Evolutionary conservation across 1,140 invertebrate species (phyloP).

Genomic region (Homarus americanus): DNA sequence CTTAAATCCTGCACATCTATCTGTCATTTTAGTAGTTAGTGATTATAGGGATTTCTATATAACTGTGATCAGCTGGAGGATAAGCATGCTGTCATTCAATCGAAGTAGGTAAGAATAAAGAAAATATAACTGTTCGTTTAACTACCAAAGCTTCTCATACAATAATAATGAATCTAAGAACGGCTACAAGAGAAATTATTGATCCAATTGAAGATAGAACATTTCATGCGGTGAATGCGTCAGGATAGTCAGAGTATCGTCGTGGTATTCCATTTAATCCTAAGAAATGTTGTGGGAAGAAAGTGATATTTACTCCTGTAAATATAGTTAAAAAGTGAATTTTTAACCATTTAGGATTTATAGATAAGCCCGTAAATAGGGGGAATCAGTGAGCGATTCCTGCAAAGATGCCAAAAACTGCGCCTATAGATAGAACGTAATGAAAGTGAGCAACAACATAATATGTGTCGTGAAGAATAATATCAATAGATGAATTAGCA

Average conservation of each 20-base stretch:
- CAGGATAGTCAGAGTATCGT: conserved; percentile 86
- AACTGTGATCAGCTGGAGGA: conserved; percentile 81
- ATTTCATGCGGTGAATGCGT: conserved; percentile 81
- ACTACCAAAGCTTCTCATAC: conserved; percentile 43
- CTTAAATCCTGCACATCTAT: conserved; percentile 40
- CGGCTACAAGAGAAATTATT: conserved; percentile 34
- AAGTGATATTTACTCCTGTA: conserved; percentile 77
- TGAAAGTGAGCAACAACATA: too few species aligned
- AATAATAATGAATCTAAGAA: conserved; percentile 32
- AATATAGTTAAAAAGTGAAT: conserved; percentile 19
- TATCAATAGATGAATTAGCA: too few species aligned
- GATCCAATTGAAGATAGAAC: conserved; percentile 47
- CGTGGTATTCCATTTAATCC: conserved; percentile 86
- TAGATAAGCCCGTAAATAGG: too few species aligned
- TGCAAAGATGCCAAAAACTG: too few species aligned
- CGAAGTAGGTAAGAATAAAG: not conserved
- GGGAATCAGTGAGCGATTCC: too few species aligned
- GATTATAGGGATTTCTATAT: conserved; percentile 81
- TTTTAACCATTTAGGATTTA: too few species aligned
- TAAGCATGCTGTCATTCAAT: conserved; percentile 43
- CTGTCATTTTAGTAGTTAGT: conserved; percentile 79
- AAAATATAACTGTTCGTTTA: not conserved
- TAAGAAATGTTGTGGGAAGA: conserved; percentile 88
- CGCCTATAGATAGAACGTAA: too few species aligned
- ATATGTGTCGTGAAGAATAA: too few species aligned